Percentiles rank a stretch among this genome's conserved stretches.
These are phyloP conservation scores for Brienomyrus longianalis DNA, from an alignment of 2,113 vertebrate genomes.

Conservation along the genomic window DNA sequence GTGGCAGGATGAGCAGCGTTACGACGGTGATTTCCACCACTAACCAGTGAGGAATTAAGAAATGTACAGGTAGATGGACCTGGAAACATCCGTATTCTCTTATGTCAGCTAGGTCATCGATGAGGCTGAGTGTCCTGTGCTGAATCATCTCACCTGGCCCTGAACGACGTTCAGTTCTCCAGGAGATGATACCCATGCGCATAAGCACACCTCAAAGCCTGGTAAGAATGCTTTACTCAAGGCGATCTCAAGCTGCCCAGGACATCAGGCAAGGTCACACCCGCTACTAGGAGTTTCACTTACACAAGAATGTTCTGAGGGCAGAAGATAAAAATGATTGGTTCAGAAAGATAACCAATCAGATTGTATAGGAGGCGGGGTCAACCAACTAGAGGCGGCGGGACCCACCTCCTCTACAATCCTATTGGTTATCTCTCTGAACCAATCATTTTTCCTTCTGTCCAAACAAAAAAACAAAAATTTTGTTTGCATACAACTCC, in stretches of 20 bases:
- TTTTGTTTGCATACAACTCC: too few species aligned
- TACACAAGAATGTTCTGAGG: too few species aligned
- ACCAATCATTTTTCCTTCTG: too few species aligned
- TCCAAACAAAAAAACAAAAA: too few species aligned
- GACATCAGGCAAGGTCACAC: not conserved
- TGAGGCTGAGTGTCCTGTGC: not conserved
- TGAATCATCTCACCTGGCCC: not conserved
- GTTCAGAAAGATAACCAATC: too few species aligned
- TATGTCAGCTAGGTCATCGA: not conserved
- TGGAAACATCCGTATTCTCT: not conserved
- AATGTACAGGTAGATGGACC: not conserved
- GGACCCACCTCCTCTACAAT: too few species aligned
- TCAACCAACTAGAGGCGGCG: too few species aligned
- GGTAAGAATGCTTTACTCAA: not conserved
- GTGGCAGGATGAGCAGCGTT: not conserved
- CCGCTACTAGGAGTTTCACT: too few species aligned
- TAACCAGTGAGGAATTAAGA: not conserved
- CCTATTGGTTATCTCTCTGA: too few species aligned
- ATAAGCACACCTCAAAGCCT: not conserved
- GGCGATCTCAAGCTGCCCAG: not conserved
- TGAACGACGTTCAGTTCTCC: not conserved
- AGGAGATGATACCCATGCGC: not conserved
- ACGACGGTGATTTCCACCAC: not conserved
- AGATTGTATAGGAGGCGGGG: too few species aligned
- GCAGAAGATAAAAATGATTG: too few species aligned